Conservation (phyloP, 2,113 vertebrate genomes). For the Lanius ludovicianus region DNA sequence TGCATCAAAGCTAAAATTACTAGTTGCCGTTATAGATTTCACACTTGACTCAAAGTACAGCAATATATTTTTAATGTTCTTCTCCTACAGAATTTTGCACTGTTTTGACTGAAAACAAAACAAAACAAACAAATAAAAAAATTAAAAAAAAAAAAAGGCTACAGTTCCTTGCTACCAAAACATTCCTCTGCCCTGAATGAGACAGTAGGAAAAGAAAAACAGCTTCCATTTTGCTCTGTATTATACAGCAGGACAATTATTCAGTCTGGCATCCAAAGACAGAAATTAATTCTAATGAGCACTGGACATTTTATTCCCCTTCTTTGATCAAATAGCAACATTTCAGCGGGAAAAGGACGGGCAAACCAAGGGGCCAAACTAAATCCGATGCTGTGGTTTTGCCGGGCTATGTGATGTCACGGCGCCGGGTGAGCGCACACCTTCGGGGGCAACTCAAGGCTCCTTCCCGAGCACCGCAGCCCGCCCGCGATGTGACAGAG, state of each 20-base stretch:
- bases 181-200: not conserved
- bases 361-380: accelerated
- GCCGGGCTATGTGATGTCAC: accelerated
- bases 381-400: accelerated
- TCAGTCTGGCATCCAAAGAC: not conserved
- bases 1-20: not conserved
- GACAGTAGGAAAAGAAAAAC: not conserved
- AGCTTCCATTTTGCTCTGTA: not conserved
- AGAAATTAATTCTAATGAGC: not conserved
- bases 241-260: not conserved
- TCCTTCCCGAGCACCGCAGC: not conserved
- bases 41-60: not conserved
- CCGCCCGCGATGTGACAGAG: accelerated
- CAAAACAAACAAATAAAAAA: too few species aligned
- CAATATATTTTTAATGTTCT: not conserved
- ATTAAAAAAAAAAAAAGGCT: not conserved
- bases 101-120: accelerated
- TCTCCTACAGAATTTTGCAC: not conserved
- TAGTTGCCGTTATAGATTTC: too few species aligned
- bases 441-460: accelerated
- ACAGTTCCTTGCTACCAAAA: not conserved
- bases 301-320: not conserved
- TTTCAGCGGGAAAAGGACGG: accelerated
- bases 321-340: accelerated
- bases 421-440: not conserved